Evolutionary conservation across 2,888 invertebrate species (phyloP).

Genomic region (Branchipolynoe longqiensis): DNA sequence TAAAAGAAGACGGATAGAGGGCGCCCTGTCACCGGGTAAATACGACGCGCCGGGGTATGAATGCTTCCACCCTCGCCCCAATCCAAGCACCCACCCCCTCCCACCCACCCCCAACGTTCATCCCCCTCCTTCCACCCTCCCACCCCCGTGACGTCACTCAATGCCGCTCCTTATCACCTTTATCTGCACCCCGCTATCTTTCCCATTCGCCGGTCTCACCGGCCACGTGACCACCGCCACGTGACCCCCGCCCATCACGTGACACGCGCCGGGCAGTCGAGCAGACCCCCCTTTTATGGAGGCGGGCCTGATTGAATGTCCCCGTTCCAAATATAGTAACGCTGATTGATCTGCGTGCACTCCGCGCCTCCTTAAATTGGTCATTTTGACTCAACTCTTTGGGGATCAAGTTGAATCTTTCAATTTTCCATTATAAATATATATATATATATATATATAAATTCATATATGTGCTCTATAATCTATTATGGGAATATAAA

Average conservation of each 20-base stretch:
- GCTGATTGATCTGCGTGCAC: not conserved
- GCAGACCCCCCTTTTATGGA: not conserved
- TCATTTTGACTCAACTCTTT: too few species aligned
- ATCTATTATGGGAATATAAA: too few species aligned
- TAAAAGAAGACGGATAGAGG: constrained; percentile 27
- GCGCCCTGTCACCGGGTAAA: constrained; percentile 2
- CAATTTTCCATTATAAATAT: too few species aligned
- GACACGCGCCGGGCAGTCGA: not conserved
- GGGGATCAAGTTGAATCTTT: too few species aligned
- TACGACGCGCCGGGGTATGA: constrained; percentile 23
- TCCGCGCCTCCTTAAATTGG: not conserved
- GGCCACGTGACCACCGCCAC: constrained; percentile 29
- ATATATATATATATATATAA: too few species aligned
- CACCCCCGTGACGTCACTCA: too few species aligned
- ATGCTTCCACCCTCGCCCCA: not conserved
- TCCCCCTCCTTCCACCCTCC: too few species aligned
- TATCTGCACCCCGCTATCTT: constrained; percentile 35
- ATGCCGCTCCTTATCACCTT: constrained; percentile 24
- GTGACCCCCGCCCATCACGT: not conserved
- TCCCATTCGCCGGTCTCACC: constrained; percentile 39
- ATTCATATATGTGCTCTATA: too few species aligned
- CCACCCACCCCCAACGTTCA: too few species aligned
- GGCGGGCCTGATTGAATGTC: not conserved
- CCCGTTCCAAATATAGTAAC: not conserved
- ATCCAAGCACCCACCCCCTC: not conserved